These are phyloP conservation scores for Furcula furcula DNA, from an alignment of 2,888 invertebrate genomes.

Conservation along the genomic window DNA sequence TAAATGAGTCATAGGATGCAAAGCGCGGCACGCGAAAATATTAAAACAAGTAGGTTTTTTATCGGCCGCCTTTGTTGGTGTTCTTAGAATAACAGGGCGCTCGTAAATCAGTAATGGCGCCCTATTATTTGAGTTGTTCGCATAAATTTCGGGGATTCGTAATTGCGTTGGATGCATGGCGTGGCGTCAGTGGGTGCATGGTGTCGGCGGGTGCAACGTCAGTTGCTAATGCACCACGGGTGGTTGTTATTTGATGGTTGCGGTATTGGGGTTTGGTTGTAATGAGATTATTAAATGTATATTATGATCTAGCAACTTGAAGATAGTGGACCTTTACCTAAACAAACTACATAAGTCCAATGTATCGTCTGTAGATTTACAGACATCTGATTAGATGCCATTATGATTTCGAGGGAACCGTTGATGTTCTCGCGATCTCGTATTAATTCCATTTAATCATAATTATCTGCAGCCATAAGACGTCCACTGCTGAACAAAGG, in stretches of 20 bases:
- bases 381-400: no score
- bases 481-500: no score
- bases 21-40: slow-evolving; percentile 52
- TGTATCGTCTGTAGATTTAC: no score
- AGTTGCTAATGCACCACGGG: slow-evolving; percentile 51
- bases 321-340: no score
- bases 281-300: not conserved
- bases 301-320: no score
- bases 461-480: no score
- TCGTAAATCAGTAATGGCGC: slow-evolving; percentile 75
- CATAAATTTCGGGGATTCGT: slow-evolving; percentile 56
- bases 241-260: slow-evolving; percentile 27
- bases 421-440: no score
- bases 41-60: slow-evolving; percentile 59
- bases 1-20: slow-evolving; percentile 57
- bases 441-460: no score
- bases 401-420: no score
- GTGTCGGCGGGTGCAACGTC: slow-evolving; percentile 30
- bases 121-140: slow-evolving; percentile 73
- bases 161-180: no score
- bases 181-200: slow-evolving; percentile 34
- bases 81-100: slow-evolving; percentile 65
- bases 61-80: slow-evolving; percentile 48
- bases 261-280: slow-evolving; percentile 13
- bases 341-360: no score